Evolutionary conservation across 2,888 invertebrate genomes (phyloP).

Genomic region (Agrochola lota): DNA sequence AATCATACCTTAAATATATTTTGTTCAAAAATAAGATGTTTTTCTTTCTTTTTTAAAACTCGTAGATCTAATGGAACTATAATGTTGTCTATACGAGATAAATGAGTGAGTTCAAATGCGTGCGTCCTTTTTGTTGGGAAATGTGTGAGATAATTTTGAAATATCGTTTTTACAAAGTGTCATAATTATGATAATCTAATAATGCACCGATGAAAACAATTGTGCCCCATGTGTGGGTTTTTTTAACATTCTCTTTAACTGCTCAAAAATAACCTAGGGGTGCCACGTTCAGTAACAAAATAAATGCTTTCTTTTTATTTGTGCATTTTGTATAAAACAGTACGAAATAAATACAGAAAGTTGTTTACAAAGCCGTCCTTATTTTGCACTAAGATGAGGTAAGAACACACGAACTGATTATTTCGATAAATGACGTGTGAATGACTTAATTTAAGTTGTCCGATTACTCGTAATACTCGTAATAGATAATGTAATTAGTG

Average conservation of each 20-base stretch:
- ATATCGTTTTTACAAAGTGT: conserved; percentile 23
- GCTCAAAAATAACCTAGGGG: too few species aligned
- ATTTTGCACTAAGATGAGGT: conserved; percentile 35
- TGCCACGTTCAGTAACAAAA: too few species aligned
- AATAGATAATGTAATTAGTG: conserved; percentile 16
- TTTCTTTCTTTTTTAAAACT: background rate
- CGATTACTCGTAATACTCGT: background rate
- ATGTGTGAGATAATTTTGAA: conserved; percentile 42
- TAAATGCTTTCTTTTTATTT: too few species aligned
- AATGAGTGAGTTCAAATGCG: conserved; percentile 44
- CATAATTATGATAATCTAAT: conserved; percentile 7
- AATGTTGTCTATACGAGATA: conserved; percentile 35
- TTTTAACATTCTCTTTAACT: too few species aligned
- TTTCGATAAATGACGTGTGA: conserved; percentile 29
- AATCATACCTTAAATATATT: too few species aligned
- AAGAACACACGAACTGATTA: conserved; percentile 43
- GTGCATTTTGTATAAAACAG: conserved; percentile 40
- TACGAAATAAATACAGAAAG: conserved; percentile 3
- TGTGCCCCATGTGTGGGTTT: too few species aligned
- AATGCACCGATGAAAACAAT: background rate
- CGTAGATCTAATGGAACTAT: conserved; percentile 28
- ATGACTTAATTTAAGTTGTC: conserved; percentile 7
- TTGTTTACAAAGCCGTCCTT: conserved; percentile 45
- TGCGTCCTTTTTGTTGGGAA: conserved; percentile 36
- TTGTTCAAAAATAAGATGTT: background rate